These are phyloP conservation scores for Lucilia sericata DNA, from an alignment of 1,140 invertebrate genomes.

Conservation along the genomic window DNA sequence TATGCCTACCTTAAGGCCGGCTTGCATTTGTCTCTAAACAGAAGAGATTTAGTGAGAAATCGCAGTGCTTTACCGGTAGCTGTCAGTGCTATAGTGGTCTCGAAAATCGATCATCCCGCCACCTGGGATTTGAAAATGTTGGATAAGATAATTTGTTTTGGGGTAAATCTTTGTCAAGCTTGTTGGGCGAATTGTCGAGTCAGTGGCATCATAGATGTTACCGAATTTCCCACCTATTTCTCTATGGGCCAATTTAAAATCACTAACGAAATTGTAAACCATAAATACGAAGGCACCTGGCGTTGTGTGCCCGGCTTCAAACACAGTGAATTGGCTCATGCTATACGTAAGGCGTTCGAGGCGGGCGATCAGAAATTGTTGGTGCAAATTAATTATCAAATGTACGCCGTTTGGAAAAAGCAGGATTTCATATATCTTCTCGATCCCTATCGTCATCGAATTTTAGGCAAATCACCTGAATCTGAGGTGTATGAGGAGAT, in stretches of 20 bases:
- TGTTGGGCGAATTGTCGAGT: conserved; percentile 53
- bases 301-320: conserved; percentile 57
- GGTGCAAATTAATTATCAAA: conserved; percentile 60
- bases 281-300: conserved; percentile 53
- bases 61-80: conserved; percentile 57
- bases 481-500: conserved; percentile 18
- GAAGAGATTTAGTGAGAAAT: conserved; percentile 49
- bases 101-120: conserved; percentile 61
- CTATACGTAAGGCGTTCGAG: conserved; percentile 48
- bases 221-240: conserved; percentile 56
- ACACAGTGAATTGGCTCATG: conserved; percentile 51
- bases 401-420: conserved; percentile 61
- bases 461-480: conserved; percentile 50
- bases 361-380: conserved; percentile 51
- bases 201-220: conserved; percentile 49
- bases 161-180: conserved; percentile 56
- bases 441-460: conserved; percentile 61
- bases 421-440: conserved; percentile 59
- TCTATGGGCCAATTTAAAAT: conserved; percentile 58
- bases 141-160: conserved; percentile 59
- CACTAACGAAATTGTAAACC: conserved; percentile 49
- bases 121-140: conserved; percentile 56
- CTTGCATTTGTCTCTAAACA: conserved; percentile 54
- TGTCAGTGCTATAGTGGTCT: conserved; percentile 56
- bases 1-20: conserved; percentile 58